These are phyloP conservation scores for Stigmatopora argus DNA, from an alignment of 2,113 vertebrate species.

Conservation along the genomic window DNA sequence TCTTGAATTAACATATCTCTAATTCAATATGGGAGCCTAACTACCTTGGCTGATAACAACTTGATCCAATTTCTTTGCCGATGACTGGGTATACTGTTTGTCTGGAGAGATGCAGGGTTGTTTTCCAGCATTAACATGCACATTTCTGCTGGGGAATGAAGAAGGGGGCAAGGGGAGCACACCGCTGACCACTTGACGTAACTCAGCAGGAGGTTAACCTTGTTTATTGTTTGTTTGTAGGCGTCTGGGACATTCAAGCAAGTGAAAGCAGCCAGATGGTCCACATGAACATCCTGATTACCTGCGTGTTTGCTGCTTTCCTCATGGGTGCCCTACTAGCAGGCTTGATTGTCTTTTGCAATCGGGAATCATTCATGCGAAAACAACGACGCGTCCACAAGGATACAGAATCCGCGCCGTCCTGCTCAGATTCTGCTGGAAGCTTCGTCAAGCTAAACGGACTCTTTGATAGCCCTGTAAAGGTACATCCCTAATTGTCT, in stretches of 20 bases:
- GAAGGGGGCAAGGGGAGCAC: neutral
- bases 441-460: conserved; percentile 94
- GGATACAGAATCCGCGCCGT: conserved; percentile 87
- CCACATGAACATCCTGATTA: conserved; percentile 98
- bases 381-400: conserved; percentile 89
- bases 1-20: conserved; percentile 47
- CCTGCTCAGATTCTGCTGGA: conserved; percentile 88
- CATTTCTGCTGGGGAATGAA: conserved; percentile 30
- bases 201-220: conserved; percentile 37
- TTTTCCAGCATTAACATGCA: conserved; percentile 35
- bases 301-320: conserved; percentile 94
- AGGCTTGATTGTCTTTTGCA: conserved; percentile 92
- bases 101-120: conserved; percentile 45
- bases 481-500: conserved; percentile 54
- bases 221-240: conserved; percentile 57
- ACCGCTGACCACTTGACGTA: conserved; percentile 11
- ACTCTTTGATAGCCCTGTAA: conserved; percentile 92
- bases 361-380: conserved; percentile 84
- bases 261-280: conserved; percentile 97
- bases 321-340: conserved; percentile 93
- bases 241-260: conserved; percentile 87
- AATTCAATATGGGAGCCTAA: conserved; percentile 51
- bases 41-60: conserved; percentile 32
- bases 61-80: conserved; percentile 31
- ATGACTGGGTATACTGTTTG: conserved; percentile 28